phyloP scores from a whole-genome alignment of 2,888 invertebrate species.

The Folsomia candida region DNA sequence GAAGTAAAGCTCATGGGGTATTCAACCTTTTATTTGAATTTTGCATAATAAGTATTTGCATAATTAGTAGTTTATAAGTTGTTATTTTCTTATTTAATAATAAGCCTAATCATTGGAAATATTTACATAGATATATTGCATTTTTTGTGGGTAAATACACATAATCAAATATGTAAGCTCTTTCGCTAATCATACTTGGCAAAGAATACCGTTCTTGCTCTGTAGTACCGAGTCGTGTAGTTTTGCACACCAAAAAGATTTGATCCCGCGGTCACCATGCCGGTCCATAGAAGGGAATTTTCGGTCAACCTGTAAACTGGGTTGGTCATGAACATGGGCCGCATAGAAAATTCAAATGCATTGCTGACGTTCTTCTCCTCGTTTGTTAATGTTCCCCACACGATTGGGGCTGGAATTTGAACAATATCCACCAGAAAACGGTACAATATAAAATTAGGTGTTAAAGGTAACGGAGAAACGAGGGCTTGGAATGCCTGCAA shows the following conservation, averaged over 20 bases:
- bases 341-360: not conserved
- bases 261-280: not conserved
- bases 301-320: not conserved
- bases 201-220: not conserved
- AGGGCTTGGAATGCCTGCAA: not conserved
- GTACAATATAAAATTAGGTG: not conserved
- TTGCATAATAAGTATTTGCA: no score
- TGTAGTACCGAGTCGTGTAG: not conserved
- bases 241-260: not conserved
- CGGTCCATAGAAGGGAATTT: not conserved
- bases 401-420: not conserved
- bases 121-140: no score
- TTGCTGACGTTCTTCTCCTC: not conserved
- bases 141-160: no score
- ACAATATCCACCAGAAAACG: not conserved
- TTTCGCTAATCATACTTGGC: conserved; percentile 6
- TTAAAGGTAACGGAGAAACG: not conserved
- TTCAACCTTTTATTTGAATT: no score
- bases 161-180: no score
- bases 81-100: no score
- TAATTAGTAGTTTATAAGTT: no score
- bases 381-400: not conserved
- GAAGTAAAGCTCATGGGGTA: no score
- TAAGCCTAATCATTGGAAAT: no score
- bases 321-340: not conserved